Evolutionary conservation across 2,113 vertebrate genomes (phyloP).

Genomic region (Acrocephalus kingi): DNA sequence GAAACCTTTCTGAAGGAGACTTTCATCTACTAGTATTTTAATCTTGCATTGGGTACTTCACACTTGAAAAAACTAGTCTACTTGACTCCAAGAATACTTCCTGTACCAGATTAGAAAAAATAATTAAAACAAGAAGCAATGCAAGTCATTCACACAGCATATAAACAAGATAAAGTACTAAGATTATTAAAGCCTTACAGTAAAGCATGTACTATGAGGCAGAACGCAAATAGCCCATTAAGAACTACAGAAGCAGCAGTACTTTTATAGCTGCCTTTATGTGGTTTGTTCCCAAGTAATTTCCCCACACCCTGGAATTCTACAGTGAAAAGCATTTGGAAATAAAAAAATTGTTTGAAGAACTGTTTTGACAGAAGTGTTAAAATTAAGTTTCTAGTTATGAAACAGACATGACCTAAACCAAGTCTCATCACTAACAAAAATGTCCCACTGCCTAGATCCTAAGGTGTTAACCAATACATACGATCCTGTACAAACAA

Average conservation of each 20-base stretch:
- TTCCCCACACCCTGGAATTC: not conserved
- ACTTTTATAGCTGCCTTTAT: not conserved
- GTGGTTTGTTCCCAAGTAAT: not conserved
- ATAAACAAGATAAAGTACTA: not conserved
- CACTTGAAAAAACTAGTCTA: not conserved
- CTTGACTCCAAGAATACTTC: not conserved
- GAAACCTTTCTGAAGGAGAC: not conserved
- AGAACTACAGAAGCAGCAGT: not conserved
- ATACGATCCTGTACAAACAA: not conserved
- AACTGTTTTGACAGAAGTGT: not conserved
- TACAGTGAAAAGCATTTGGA: not conserved
- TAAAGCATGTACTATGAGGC: not conserved
- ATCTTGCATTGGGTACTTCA: not conserved
- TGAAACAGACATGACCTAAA: not conserved
- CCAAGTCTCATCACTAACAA: not conserved
- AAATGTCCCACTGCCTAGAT: not conserved
- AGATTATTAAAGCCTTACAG: not conserved
- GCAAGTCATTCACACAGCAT: not conserved
- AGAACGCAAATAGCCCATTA: not conserved
- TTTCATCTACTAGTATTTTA: not conserved
- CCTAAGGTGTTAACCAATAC: not conserved
- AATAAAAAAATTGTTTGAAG: not conserved
- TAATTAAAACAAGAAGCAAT: not conserved
- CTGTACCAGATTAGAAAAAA: not conserved
- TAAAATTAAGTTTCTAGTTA: not conserved